Evolutionary conservation across 2,888 invertebrate genomes (phyloP).

Genomic region (Tethea ocularis): DNA sequence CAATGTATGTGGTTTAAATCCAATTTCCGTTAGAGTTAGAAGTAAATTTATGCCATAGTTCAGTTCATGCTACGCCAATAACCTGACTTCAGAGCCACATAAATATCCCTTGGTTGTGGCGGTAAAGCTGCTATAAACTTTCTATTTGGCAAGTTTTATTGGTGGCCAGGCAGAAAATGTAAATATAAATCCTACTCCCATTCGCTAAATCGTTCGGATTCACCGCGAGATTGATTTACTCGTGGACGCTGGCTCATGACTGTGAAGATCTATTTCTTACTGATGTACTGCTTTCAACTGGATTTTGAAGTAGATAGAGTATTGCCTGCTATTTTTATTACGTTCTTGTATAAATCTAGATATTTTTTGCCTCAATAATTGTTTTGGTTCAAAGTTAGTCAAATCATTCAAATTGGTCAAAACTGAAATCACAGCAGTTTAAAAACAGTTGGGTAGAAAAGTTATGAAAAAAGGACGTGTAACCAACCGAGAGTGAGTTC

Average conservation of each 20-base stretch:
- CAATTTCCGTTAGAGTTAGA: constrained; percentile 22
- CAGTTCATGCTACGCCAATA: constrained; percentile 13
- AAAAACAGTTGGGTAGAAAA: constrained; percentile 4
- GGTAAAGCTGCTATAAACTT: constrained; percentile 45
- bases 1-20: constrained; percentile 17
- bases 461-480: neutral
- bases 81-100: constrained; percentile 7
- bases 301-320: neutral
- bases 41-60: constrained; percentile 17
- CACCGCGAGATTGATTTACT: constrained; percentile 6
- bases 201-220: constrained; percentile 24
- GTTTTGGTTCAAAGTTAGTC: too few relatives aligned
- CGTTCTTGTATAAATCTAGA: too few relatives aligned
- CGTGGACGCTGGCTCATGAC: neutral
- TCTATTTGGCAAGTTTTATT: constrained; percentile 56
- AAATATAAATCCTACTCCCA: constrained; percentile 33
- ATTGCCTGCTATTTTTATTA: neutral
- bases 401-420: neutral
- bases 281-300: neutral
- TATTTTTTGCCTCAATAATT: too few relatives aligned
- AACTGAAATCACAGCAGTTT: neutral
- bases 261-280: neutral
- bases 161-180: constrained; percentile 41
- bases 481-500: neutral
- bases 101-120: constrained; percentile 5